phyloP scores from a whole-genome alignment of 2,888 invertebrate genomes.

The Eupithecia insigniata region DNA sequence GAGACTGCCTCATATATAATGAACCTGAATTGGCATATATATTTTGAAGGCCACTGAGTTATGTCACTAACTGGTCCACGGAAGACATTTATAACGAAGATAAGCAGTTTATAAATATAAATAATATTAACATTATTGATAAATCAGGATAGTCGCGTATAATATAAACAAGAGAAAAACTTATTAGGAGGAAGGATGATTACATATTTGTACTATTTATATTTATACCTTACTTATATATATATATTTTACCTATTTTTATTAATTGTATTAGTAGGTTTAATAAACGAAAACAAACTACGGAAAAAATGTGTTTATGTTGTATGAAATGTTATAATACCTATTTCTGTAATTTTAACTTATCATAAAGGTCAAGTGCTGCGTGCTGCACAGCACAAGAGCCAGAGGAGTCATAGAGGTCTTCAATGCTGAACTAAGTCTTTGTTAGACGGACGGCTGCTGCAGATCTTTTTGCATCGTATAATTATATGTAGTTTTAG shows the following conservation, averaged over 20 bases:
- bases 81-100: background rate
- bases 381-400: background rate
- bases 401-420: background rate
- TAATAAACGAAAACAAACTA: too few species aligned
- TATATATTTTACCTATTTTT: too few species aligned
- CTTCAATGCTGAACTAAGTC: background rate
- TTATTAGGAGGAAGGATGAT: too few species aligned
- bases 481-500: too few species aligned
- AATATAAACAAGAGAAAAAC: too few species aligned
- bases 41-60: constrained; percentile 1
- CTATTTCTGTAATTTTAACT: background rate
- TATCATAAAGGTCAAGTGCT: background rate
- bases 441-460: background rate
- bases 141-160: too few species aligned
- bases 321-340: too few species aligned
- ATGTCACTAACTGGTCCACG: background rate
- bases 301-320: too few species aligned
- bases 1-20: background rate
- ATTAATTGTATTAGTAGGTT: too few species aligned
- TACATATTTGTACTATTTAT: too few species aligned
- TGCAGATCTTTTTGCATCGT: too few species aligned
- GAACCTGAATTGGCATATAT: constrained; percentile 4
- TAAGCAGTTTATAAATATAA: background rate
- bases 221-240: too few species aligned
- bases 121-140: background rate